Conservation (phyloP, 2,888 invertebrate species). For the Leptopilina drosophilae region DNA sequence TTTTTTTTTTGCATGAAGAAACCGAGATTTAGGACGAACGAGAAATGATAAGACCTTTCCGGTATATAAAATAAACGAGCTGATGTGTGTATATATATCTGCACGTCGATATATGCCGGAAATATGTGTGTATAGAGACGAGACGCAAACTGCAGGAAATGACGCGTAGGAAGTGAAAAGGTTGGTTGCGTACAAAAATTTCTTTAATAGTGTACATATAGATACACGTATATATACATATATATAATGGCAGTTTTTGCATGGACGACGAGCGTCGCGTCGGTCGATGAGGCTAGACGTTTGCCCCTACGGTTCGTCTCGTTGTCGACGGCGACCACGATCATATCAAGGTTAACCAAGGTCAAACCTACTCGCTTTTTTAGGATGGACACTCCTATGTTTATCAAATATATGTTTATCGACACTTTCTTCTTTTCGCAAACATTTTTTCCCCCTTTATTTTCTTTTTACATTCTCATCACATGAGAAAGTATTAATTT, state of each 20-base stretch:
- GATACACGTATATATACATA: too few relatives aligned
- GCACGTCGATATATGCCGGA: slow-evolving; percentile 40
- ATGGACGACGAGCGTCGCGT: slow-evolving; percentile 46
- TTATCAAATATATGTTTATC: too few relatives aligned
- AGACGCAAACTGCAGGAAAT: slow-evolving; percentile 21
- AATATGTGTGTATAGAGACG: slow-evolving; percentile 20
- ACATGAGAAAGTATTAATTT: too few relatives aligned
- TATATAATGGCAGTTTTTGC: neutral
- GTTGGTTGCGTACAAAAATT: slow-evolving; percentile 43
- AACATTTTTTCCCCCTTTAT: too few relatives aligned
- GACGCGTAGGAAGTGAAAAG: slow-evolving; percentile 49
- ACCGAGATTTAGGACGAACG: neutral
- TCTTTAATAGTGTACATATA: slow-evolving; percentile 6
- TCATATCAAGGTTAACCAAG: slow-evolving; percentile 41
- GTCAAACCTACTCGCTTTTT: slow-evolving; percentile 48
- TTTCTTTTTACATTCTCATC: too few relatives aligned
- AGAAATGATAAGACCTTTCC: slow-evolving; percentile 25
- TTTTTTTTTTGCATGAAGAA: neutral
- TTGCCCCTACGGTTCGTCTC: slow-evolving; percentile 49
- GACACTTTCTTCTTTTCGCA: neutral
- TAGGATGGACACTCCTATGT: slow-evolving; percentile 16
- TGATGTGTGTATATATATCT: neutral
- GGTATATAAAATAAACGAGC: slow-evolving; percentile 27
- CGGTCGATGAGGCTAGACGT: slow-evolving; percentile 79
- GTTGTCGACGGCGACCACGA: slow-evolving; percentile 1